These are phyloP conservation scores for Muschampia staudingeri DNA, from an alignment of 2,888 invertebrate genomes.

Conservation along the genomic window DNA sequence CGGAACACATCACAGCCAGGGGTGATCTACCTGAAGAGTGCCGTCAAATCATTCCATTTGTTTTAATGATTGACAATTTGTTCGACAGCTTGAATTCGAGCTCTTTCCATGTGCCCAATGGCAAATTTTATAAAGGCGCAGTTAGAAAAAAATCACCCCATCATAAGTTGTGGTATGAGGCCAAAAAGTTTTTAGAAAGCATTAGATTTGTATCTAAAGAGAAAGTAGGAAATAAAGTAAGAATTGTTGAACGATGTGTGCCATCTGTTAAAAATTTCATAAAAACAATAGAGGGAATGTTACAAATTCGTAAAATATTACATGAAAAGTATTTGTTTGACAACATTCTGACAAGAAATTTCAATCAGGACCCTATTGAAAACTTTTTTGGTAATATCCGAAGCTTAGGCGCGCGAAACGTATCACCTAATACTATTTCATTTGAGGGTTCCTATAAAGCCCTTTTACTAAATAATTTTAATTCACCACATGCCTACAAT, in stretches of 20 bases:
- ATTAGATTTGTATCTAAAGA: background rate
- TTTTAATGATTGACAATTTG: background rate
- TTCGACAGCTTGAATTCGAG: background rate
- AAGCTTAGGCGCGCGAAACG: background rate
- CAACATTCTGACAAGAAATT: background rate
- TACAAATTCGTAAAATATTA: background rate
- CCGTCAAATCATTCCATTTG: background rate
- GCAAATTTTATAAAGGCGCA: background rate
- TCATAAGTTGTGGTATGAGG: background rate
- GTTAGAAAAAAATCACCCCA: background rate
- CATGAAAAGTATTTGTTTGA: background rate
- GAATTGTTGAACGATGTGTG: background rate
- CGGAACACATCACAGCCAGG: background rate
- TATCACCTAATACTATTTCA: background rate
- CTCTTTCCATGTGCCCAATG: background rate
- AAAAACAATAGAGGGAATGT: background rate
- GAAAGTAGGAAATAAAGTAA: background rate
- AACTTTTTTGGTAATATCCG: constrained; percentile 31
- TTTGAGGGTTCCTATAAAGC: background rate
- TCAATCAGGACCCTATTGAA: constrained; percentile 23
- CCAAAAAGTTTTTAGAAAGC: background rate
- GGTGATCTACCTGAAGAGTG: background rate
- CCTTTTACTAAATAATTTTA: background rate
- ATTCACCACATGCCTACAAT: background rate
- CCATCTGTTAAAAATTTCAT: background rate